These are phyloP conservation scores for Dicentrarchus labrax DNA, from an alignment of 2,113 vertebrate species.

Conservation along the genomic window DNA sequence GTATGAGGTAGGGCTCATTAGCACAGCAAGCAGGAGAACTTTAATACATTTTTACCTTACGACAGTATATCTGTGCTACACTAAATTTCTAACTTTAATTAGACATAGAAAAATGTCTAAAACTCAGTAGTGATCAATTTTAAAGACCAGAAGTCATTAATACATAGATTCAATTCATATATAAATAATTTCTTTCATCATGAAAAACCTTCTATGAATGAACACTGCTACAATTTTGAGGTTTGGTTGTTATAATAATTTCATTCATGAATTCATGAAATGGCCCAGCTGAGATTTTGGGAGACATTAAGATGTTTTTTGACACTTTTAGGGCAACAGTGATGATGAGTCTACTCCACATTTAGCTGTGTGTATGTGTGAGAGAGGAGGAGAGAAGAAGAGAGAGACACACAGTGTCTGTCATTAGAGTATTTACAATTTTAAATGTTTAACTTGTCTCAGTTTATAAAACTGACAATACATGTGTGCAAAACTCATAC, in stretches of 20 bases:
- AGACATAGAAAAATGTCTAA: slow-evolving; percentile 2
- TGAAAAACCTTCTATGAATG: slow-evolving; percentile 28
- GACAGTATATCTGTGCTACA: not conserved
- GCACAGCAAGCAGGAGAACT: not conserved
- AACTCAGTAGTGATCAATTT: not conserved
- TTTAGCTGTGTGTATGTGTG: slow-evolving; percentile 27
- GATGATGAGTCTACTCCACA: slow-evolving; percentile 31
- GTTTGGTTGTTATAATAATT: slow-evolving; percentile 43
- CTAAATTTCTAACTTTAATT: not conserved
- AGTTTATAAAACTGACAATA: not conserved
- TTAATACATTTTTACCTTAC: not conserved
- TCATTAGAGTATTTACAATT: slow-evolving; percentile 13
- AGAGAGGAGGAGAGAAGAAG: not conserved
- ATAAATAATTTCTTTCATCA: not conserved
- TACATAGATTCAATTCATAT: not conserved
- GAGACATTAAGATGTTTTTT: slow-evolving; percentile 58
- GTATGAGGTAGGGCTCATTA: slow-evolving; percentile 14
- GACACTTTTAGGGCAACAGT: slow-evolving; percentile 62
- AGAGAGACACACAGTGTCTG: slow-evolving; percentile 7
- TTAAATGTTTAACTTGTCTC: slow-evolving; percentile 7
- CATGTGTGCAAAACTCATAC: not conserved
- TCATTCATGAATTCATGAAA: slow-evolving; percentile 60
- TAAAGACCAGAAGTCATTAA: not conserved
- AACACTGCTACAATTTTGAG: slow-evolving; percentile 18
- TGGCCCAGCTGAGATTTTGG: slow-evolving; percentile 35